Base-by-base conservation (phyloP, 2,113 vertebrate genomes). In the Sander lucioperca region DNA sequence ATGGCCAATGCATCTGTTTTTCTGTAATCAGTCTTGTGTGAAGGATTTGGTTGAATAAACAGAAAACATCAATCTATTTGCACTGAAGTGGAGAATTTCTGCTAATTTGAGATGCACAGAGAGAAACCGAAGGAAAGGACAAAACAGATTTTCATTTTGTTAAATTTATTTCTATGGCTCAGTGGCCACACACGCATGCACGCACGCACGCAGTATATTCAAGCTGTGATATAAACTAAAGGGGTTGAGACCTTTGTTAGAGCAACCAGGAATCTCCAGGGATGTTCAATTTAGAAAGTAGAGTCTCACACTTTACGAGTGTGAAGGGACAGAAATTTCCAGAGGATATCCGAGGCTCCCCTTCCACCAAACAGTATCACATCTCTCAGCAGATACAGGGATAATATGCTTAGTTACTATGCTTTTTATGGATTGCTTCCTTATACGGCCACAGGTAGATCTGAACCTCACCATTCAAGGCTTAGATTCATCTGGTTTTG, bases 221-320 rank as follows among this genome's bases (percentile, higher is more conserved):
- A 50, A 78, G 77, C 15, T 80, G 64, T 63, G 36, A 78, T 58
- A 47, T 15, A 50, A 77, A 80, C 63, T 74, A 83, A 88, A 80
- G 75, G 45, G 77, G 61, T 77, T 62, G 33, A 72, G 58, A 62
- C 67, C 39, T 79, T 53, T 81, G 69, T 16, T 68, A 66, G 58
- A 70, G 58, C 30, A 50, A 74, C 30, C 59, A 64, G 48, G 13
- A 73, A 62, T 67, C 80, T 75, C 61, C 4, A 21, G 71, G 62
- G 77, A 71, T 48, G 72, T 85, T 87, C 33, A 10, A 72, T 84
- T 79, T 73, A 74, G 50, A 67, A 27, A 0, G 14, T 16, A 39
- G 48, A 63, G 18, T 50, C n/a, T 79, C n/a, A 71, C 51, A 19
- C 8, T 64, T 69, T 71, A 25, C 0, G 36, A 67, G 62, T 27